Percentiles rank a stretch among this genome's conserved stretches.
Evolutionary conservation across 2,888 invertebrate species (phyloP).

Genomic region (Pandemis cinnamomeana): DNA sequence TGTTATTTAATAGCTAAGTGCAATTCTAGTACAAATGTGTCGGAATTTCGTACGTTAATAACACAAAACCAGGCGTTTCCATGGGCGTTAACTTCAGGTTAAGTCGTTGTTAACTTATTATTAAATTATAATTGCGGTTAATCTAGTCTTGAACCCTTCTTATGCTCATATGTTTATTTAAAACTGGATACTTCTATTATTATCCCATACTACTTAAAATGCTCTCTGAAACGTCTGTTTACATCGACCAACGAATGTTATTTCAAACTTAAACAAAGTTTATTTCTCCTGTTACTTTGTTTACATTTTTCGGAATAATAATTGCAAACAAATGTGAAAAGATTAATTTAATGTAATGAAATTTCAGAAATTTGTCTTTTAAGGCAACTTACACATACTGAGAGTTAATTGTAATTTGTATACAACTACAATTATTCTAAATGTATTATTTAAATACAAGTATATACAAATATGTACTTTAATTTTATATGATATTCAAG

Average conservation of each 20-base stretch:
- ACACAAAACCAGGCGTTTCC: constrained; percentile 63
- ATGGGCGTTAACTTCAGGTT: constrained; percentile 83
- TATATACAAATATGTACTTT: too few relatives aligned
- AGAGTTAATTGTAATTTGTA: not conserved
- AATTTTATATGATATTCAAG: too few relatives aligned
- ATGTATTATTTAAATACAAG: too few relatives aligned
- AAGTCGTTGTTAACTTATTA: constrained; percentile 71
- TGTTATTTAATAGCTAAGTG: constrained; percentile 45
- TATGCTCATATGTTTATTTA: constrained; percentile 1
- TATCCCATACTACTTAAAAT: not conserved
- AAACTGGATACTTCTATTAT: not conserved
- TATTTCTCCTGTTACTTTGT: constrained; percentile 45
- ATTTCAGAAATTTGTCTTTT: not conserved
- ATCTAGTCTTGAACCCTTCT: constrained; percentile 52
- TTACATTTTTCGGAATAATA: constrained; percentile 25
- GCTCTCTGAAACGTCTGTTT: constrained; percentile 45
- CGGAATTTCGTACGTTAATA: constrained; percentile 53
- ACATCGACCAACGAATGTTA: constrained; percentile 50
- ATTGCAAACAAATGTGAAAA: not conserved
- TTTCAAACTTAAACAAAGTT: constrained; percentile 50
- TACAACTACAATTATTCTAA: not conserved
- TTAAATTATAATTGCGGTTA: constrained; percentile 74
- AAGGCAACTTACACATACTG: not conserved
- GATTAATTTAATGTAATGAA: not conserved
- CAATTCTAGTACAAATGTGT: constrained; percentile 53